phyloP scores from a whole-genome alignment of 1,140 invertebrate genomes.

The Drosophila aff. region DNA sequence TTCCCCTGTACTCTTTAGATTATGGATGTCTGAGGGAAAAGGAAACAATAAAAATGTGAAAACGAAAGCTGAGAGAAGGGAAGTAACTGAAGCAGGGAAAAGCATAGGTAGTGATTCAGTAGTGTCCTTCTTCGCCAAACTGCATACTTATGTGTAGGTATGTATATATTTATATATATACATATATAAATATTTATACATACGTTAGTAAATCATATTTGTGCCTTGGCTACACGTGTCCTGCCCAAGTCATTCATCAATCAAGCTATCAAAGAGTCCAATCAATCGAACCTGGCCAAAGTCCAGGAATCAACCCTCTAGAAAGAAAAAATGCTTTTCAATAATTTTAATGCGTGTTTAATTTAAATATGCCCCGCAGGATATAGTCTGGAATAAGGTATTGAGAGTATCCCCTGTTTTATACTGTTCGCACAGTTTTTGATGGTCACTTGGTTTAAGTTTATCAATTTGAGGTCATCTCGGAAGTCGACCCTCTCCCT shows the following conservation, averaged over 20 bases:
- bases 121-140: neutral
- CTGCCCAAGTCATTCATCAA: constrained; percentile 30
- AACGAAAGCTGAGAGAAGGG: neutral
- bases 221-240: constrained; percentile 23
- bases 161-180: too few relatives aligned
- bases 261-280: constrained; percentile 39
- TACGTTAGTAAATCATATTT: too few relatives aligned
- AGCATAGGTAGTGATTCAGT: too few relatives aligned
- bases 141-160: neutral
- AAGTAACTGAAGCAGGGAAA: neutral
- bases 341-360: constrained; percentile 16
- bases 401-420: neutral
- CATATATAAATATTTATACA: too few relatives aligned
- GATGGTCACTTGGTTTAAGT: too few relatives aligned
- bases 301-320: neutral
- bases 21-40: neutral
- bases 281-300: constrained; percentile 38
- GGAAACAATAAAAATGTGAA: too few relatives aligned
- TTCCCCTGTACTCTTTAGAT: neutral
- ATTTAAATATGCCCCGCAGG: neutral
- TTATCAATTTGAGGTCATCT: too few relatives aligned
- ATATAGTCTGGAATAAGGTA: neutral
- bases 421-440: too few relatives aligned
- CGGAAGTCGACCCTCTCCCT: too few relatives aligned
- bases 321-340: constrained; percentile 1